Base-by-base conservation (phyloP, 1,140 invertebrate species). In the Drosophila sp. region DNA sequence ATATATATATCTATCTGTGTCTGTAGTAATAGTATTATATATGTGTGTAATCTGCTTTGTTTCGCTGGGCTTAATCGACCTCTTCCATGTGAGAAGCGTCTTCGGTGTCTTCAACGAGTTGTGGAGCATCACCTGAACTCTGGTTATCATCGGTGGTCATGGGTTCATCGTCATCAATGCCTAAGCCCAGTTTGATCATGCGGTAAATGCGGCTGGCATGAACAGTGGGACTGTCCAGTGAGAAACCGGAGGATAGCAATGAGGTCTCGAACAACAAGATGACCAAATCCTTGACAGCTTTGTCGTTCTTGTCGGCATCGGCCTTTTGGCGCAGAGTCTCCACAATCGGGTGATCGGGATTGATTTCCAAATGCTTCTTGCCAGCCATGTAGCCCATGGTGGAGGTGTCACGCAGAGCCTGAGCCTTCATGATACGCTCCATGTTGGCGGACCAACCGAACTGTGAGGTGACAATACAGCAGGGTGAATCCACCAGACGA, bases 401-500 rank as follows among this genome's bases (percentile, higher is more conserved):
- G 17, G 97, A 97, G 0, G 97, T 97, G 86, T 99, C 98, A 27
- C 97, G 93, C 0, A 99, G 94, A 41, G 98, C 98, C 92, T 99
- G 98, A 0, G 98, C 98, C 92, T 99, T 99, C 98, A 99, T 99
- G 93, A 99, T 99, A 66, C 98, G 95, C 92, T 99, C 99, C 98
- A 99, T 99, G 93, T 99, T 99, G 3, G 98, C 98, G 6, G 98
- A 98, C 99, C 98, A 99, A 56, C 98, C 98, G 92, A 98, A 99
- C 92, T 99, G 98, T n/a, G 97, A 98, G 10, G 98, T 99, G 27
- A 99, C 99, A 89, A 99, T 99, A 92, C 98, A 99, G 93, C 98
- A 99, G 0, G 99, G 99, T 1, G 98, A 99, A 72, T 98, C 96
- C 0, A 99, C 98, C 66, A 99, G 93, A 85, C 96, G 94, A 93